Conservation (phyloP, 2,797 vertebrate genomes). For the Sternotherus odoratus region DNA sequence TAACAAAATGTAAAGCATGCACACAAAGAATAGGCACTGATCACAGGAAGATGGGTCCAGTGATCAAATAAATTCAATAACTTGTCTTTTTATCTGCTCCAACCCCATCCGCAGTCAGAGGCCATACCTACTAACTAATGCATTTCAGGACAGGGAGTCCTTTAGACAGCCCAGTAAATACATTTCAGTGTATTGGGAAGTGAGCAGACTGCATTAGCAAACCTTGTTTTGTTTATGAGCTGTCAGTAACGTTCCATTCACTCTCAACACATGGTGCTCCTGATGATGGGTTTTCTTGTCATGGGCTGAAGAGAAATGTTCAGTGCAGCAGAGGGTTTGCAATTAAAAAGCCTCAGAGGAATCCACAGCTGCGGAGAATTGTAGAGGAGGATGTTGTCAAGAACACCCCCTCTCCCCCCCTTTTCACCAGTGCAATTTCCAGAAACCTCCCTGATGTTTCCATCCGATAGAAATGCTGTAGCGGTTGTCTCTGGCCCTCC, state of each 20-base stretch:
- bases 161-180: not conserved
- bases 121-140: not conserved
- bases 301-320: not conserved
- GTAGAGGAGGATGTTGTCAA: not conserved
- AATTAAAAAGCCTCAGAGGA: not conserved
- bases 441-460: not conserved
- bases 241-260: fast-evolving
- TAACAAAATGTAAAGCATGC: not conserved
- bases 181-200: not conserved
- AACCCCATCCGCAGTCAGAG: fast-evolving
- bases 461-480: not conserved
- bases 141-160: not conserved
- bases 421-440: not conserved
- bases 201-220: not conserved
- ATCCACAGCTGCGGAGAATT: not conserved
- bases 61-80: not conserved
- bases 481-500: not conserved
- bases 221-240: fast-evolving
- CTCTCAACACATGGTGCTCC: not conserved
- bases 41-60: not conserved
- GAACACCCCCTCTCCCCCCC: not conserved
- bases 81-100: not conserved
- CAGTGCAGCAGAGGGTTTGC: not conserved
- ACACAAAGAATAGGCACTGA: not conserved
- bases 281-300: constrained; percentile 4